Evolutionary conservation across 1,140 invertebrate species (phyloP).

Genomic region (Heliconius hermathena): DNA sequence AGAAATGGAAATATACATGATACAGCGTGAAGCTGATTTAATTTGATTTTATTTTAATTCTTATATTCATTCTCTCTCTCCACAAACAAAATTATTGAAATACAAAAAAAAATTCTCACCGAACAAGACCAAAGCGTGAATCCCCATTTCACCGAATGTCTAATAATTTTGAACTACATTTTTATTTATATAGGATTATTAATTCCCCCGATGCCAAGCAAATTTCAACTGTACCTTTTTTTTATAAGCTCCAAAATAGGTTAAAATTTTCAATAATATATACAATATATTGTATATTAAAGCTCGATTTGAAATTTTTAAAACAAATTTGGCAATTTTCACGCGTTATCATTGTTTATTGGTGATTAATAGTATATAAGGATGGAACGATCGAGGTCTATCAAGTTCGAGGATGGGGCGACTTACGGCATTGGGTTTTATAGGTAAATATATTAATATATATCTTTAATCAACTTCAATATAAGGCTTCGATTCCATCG

Average conservation of each 20-base stretch:
- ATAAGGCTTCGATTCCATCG: too few relatives aligned
- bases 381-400: not conserved
- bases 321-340: not conserved
- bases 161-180: not conserved
- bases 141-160: conserved; percentile 30
- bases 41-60: not conserved
- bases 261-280: not conserved
- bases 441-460: conserved; percentile 48
- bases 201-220: not conserved
- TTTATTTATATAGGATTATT: not conserved
- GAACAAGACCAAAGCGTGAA: conserved; percentile 28
- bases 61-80: not conserved
- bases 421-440: conserved; percentile 52
- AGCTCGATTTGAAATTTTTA: not conserved
- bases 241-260: not conserved
- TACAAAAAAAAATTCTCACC: conserved; percentile 15
- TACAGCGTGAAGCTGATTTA: too few relatives aligned
- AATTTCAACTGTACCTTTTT: not conserved
- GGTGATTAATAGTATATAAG: not conserved
- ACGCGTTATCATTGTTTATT: not conserved
- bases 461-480: not conserved
- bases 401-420: conserved; percentile 51
- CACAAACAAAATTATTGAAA: not conserved
- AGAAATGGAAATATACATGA: too few relatives aligned
- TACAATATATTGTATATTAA: conserved; percentile 2